Percentiles rank a stretch among this genome's conserved stretches.
Evolutionary conservation across 1,140 invertebrate species (phyloP).

Genomic region (Pomacea maculata): DNA sequence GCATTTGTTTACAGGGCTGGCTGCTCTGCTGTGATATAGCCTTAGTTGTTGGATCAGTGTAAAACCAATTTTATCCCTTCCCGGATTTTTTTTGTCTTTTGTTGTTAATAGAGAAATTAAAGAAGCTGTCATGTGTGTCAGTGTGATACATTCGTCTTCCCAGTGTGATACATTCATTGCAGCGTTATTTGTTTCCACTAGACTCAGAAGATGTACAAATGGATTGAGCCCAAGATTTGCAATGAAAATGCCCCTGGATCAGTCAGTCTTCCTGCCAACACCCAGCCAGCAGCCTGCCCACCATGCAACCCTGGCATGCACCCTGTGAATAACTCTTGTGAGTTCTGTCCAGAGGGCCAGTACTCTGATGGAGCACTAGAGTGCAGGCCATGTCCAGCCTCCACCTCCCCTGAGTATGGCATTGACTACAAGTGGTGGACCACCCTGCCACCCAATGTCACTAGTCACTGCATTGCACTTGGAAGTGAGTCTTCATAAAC

Average conservation of each 20-base stretch:
- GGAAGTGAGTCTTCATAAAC: conserved; percentile 38
- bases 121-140: no score
- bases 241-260: conserved; percentile 60
- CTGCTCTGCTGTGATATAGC: no score
- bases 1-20: no score
- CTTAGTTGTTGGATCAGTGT: no score
- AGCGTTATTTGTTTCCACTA: conserved; percentile 32
- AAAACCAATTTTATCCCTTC: no score
- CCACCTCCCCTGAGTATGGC: conserved; percentile 70
- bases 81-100: no score
- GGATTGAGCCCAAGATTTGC: conserved; percentile 71
- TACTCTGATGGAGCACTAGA: conserved; percentile 62
- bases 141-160: background rate
- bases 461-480: conserved; percentile 65
- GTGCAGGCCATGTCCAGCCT: conserved; percentile 68
- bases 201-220: conserved; percentile 68
- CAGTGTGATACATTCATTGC: background rate
- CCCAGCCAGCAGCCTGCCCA: conserved; percentile 64
- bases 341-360: conserved; percentile 63
- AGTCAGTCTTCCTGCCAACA: conserved; percentile 63
- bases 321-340: conserved; percentile 61
- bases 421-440: conserved; percentile 70
- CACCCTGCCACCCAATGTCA: conserved; percentile 67
- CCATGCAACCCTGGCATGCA: conserved; percentile 72
- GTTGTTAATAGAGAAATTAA: no score